A percentile compares a stretch with the other conserved stretches of the same genome.
These are phyloP conservation scores for Prorops nasuta DNA, from an alignment of 1,140 invertebrate genomes.

Conservation along the genomic window DNA sequence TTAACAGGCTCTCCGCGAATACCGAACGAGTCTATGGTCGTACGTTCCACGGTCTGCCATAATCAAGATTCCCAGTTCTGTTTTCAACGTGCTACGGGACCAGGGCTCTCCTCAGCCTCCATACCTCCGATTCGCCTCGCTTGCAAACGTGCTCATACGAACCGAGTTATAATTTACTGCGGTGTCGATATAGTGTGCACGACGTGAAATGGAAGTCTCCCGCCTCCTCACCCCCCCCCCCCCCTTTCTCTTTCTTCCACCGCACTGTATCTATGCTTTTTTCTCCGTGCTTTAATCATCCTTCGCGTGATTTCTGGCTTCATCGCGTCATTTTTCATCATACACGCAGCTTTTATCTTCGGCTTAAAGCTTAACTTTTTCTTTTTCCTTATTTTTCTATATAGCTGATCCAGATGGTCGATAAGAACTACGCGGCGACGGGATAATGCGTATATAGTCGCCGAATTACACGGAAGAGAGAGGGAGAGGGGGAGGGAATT, in stretches of 20 bases:
- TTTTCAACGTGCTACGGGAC: background rate
- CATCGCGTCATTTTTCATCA: no score
- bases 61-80: background rate
- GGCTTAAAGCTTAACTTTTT: no score
- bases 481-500: background rate
- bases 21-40: background rate
- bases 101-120: background rate
- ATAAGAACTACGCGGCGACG: background rate
- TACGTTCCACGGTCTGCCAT: background rate
- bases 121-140: background rate
- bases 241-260: no score
- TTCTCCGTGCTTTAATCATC: no score
- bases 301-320: no score
- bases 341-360: no score
- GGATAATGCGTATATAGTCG: background rate
- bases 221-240: no score
- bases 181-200: background rate
- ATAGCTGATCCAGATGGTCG: no score
- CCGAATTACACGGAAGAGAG: background rate
- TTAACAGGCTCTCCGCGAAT: conserved; percentile 7
- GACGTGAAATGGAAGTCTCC: background rate
- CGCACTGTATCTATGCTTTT: no score
- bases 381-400: no score
- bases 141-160: background rate
- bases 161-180: background rate